Base-by-base conservation (phyloP, 1,140 invertebrate genomes). In the Drosophila ficusphila region DNA sequence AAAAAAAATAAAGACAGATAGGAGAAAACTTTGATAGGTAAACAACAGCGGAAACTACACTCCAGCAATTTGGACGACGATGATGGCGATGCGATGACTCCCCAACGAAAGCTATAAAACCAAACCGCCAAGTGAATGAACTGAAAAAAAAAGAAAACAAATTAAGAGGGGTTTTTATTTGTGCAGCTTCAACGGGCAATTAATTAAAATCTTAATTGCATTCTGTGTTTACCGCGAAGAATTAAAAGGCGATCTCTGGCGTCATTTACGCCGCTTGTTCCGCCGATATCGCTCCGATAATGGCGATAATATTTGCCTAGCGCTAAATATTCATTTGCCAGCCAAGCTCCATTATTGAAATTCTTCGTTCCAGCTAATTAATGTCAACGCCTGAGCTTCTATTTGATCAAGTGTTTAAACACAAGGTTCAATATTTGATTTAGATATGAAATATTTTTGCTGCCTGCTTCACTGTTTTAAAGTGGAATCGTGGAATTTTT, bases 401-500 rank as follows among this genome's bases (percentile, higher is more conserved):
- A 70, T 81, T 82, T 86, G 52, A 56, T 27, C 79, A 83, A 79
- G 73, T 83, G 79, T 65, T 42, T 38, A 77, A 77, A 73, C 36
- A 67, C 31, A 54, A 38, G 12, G 9, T 34, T 46, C 36, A 74
- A 64, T 85, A 76, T 85, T 76, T 58, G 33, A 33, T 49, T 60
- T 47, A 44, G 58, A 54, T 58, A 62, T 67, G 54, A 56, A 70
- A 36, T 49, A 53, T 44, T 61, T 49, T 57, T 34, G 51, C 12
- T 41, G 33, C 16, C 42, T 36, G 8, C 16, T 16, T 31, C 12
- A 11, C 21, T 12, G 36, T 21, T 21, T 25, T 25, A 4, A 9
- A 16, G 11, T 42, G 31, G 39, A 61, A 52, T n/a, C 41, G 49
- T 2, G n/a, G 23, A 18, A 29, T n/a, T 39, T 18, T 14, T 12